A percentile compares a stretch with the other conserved stretches of the same genome.
These are phyloP conservation scores for Drosophila atripex DNA, from an alignment of 2,888 invertebrate species.

Conservation along the genomic window DNA sequence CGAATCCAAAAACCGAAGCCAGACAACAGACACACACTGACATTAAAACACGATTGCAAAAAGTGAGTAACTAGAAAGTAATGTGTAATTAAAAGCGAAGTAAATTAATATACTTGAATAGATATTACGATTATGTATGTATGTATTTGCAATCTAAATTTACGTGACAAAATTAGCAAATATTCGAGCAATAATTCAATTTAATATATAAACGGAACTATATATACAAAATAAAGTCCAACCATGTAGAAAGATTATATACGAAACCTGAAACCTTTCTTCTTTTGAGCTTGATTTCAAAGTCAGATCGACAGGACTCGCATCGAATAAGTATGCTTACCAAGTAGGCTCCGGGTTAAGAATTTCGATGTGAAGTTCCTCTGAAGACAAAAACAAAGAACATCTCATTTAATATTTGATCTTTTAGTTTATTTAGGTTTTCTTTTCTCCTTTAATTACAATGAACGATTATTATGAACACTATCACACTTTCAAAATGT, in stretches of 20 bases:
- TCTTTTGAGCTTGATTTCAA: slow-evolving; percentile 7
- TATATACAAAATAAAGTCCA: slow-evolving; percentile 69
- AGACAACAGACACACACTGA: slow-evolving; percentile 39
- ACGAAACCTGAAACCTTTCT: slow-evolving; percentile 23
- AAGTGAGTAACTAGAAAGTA: slow-evolving; percentile 71
- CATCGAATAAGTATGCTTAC: neutral
- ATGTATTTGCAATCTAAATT: slow-evolving; percentile 59
- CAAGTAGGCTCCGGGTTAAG: too few relatives aligned
- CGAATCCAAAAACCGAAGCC: slow-evolving; percentile 44
- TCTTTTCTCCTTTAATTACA: slow-evolving; percentile 55
- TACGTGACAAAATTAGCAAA: slow-evolving; percentile 44
- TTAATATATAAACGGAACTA: slow-evolving; percentile 48
- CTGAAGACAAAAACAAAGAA: slow-evolving; percentile 5
- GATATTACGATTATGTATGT: slow-evolving; percentile 56
- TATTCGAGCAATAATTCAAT: slow-evolving; percentile 77
- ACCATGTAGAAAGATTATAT: slow-evolving; percentile 66
- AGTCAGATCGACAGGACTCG: neutral
- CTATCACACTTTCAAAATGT: slow-evolving; percentile 81
- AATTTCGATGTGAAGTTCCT: too few relatives aligned
- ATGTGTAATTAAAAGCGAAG: slow-evolving; percentile 57
- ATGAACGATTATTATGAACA: slow-evolving; percentile 77
- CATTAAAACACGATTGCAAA: slow-evolving; percentile 44
- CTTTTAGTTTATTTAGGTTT: slow-evolving; percentile 59
- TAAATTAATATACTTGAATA: slow-evolving; percentile 43
- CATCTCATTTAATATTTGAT: slow-evolving; percentile 55